Base-by-base conservation (phyloP, 1,140 invertebrate genomes). In the Zelostemma sp. region DNA sequence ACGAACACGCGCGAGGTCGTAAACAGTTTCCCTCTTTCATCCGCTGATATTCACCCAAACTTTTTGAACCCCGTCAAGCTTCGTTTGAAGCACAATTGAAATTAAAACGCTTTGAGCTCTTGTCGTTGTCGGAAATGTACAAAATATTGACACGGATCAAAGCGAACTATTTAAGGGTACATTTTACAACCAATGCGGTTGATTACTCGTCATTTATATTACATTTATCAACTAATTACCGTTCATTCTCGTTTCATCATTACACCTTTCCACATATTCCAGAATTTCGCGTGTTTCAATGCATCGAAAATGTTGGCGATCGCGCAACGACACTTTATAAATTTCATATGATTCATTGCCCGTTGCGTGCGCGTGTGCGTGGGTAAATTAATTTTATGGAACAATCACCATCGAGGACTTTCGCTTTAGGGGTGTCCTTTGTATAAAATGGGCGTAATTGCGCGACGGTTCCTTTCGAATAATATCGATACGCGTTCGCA, bases 181-280 rank as follows among this genome's bases (percentile, higher is more conserved):
- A n/a, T n/a, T n/a, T n/a, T n/a, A n/a, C n/a, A n/a, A n/a, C n/a
- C n/a, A n/a, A n/a, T n/a, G 63, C 74, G 66, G 72, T 74, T 81
- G 79, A 83, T 83, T 83, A 83, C 81, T 82, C 78, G 81, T 63
- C 76, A 82, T 82, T 76, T 81, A 82, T 83, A 82, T 81, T 80
- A 72, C 74, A 80, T 77, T 80, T 61, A 69, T 67, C 72, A 80
- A 83, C 82, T 81, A 83, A 82, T 83, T 81, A 81, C 78, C 71
- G 75, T 78, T 73, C 78, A 77, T 78, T 69, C 74, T 57, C 67
- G 61, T 58, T 40, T 25, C 40, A 41, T 67, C 55, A 79, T 78
- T 55, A 28, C 12, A 14, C n/a, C 12, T 51, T 47, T 31, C 40
- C 28, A 35, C 40, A 38, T 18, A 38, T 15, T 40, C 51, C 46